phyloP scores from a whole-genome alignment of 2,888 invertebrate genomes.

The Eupithecia pulchellata region DNA sequence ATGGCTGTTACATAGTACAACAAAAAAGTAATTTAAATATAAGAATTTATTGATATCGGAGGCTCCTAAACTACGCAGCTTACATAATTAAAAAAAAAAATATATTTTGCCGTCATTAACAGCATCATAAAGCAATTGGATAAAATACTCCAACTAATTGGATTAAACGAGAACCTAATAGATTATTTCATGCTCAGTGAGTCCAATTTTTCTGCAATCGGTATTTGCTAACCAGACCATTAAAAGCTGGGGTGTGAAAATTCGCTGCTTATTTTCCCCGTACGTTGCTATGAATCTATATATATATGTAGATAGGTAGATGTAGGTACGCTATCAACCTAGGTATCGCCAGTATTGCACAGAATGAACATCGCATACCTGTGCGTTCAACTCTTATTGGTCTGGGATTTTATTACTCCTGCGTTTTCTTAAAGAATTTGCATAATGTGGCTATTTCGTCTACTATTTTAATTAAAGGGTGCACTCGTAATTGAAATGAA shows the following conservation, averaged over 20 bases:
- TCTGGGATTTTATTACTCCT: slow-evolving; percentile 8
- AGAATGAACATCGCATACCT: slow-evolving; percentile 23
- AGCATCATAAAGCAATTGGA: slow-evolving; percentile 4
- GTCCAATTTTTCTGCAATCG: slow-evolving; percentile 56
- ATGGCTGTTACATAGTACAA: neutral
- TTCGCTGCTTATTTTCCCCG: slow-evolving; percentile 77
- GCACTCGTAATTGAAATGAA: neutral
- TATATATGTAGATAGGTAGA: slow-evolving; percentile 23
- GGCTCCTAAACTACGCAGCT: neutral
- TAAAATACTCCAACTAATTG: slow-evolving; percentile 5
- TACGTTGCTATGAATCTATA: slow-evolving; percentile 48
- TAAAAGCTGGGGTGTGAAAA: slow-evolving; percentile 79
- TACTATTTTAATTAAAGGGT: slow-evolving; percentile 13
- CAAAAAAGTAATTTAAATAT: neutral
- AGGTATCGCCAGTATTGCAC: slow-evolving; percentile 2
- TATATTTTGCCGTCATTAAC: neutral
- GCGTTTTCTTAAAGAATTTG: slow-evolving; percentile 14
- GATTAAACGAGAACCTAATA: slow-evolving; percentile 6
- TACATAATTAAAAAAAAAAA: neutral
- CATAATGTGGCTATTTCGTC: neutral
- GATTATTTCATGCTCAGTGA: neutral
- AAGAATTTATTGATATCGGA: neutral
- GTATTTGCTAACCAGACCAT: slow-evolving; percentile 72
- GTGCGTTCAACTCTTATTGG: slow-evolving; percentile 27
- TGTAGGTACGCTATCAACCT: neutral